Evolutionary conservation across 2,797 vertebrate species (phyloP).

Genomic region (Kryptolebias ocellatus): DNA sequence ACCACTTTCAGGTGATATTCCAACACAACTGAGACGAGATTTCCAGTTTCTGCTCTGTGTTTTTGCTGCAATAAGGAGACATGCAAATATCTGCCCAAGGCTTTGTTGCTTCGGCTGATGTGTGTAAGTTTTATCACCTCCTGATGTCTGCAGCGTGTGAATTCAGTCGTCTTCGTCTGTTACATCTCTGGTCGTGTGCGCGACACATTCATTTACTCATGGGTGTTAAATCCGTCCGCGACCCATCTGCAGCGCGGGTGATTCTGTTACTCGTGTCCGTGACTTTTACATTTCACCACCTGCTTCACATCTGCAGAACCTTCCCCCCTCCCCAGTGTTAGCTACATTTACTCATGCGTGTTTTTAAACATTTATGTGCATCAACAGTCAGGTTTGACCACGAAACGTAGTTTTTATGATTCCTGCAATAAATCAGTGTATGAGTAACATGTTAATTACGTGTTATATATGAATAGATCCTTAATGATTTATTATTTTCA

Average conservation of each 20-base stretch:
- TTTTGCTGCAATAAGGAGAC: too few species aligned
- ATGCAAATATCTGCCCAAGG: too few species aligned
- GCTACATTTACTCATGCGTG: not conserved
- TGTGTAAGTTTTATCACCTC: not conserved
- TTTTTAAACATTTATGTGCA: not conserved
- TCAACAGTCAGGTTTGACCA: not conserved
- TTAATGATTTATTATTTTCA: not conserved
- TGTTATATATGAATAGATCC: not conserved
- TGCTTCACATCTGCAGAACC: slow-evolving; percentile 2
- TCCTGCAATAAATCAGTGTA: not conserved
- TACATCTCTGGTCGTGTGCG: not conserved
- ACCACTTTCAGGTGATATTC: not conserved
- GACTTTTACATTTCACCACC: not conserved
- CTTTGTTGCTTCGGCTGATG: too few species aligned
- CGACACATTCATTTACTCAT: not conserved
- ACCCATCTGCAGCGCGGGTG: slow-evolving; percentile 2
- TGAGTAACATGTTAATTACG: not conserved
- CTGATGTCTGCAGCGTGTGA: too few species aligned
- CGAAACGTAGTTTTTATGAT: not conserved
- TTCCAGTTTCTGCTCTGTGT: not conserved
- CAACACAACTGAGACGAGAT: too few species aligned
- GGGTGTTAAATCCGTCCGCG: not conserved
- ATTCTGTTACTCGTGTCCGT: not conserved
- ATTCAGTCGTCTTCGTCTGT: too few species aligned
- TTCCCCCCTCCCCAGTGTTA: not conserved